Base-by-base conservation (phyloP, 2,797 vertebrate genomes). In the Rallus crepitans region DNA sequence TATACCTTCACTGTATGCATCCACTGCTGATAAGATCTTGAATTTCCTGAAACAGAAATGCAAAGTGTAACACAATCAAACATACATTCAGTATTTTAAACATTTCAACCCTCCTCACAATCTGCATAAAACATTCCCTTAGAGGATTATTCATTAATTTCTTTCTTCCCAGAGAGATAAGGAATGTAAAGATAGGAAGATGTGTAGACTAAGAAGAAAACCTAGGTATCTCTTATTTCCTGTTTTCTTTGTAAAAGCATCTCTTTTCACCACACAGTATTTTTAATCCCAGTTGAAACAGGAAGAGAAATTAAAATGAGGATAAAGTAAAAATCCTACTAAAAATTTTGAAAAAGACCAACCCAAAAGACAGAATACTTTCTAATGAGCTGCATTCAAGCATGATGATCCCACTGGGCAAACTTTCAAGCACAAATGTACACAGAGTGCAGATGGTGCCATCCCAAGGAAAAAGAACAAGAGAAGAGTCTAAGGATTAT, bases 21-120 rank as follows among this genome's bases (percentile, higher is more conserved):
- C 99, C 99, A 99, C 10, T 99, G 99, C 89, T 99, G 99, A 69
- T 99, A 99, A 25, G 99, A 99, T 94, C 98, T 98, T 11, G 98
- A 98, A 96, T 98, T 99, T 97, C 99, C 99, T 99, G 97, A 70
- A 94, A 98, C 5, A 87, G 12, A 93, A 63, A 87, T 15, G 35
- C 39, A 84, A 94, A 56, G 83, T 16, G 45, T 69, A 64, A 65
- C 52, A 85, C 48, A 60, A 69, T 65, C 40, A 94, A 87, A 90
- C 31, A 73, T 4, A 73, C 4, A 55, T 56, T 82, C 39, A 73
- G 30, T 8, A 60, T 45, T 63, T 76, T n/a, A 20, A 76, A 69
- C 66, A 48, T 23, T 82, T 82, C 40, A 84, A 30, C 8, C 11
- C 8, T 65, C 63, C 18, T 59, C 47, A 71, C 40, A 75, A 64